Percentiles rank a stretch among this genome's conserved stretches.
phyloP scores from a whole-genome alignment of 92 coral and sea anemone species.

The Phymanthus crucifer region DNA sequence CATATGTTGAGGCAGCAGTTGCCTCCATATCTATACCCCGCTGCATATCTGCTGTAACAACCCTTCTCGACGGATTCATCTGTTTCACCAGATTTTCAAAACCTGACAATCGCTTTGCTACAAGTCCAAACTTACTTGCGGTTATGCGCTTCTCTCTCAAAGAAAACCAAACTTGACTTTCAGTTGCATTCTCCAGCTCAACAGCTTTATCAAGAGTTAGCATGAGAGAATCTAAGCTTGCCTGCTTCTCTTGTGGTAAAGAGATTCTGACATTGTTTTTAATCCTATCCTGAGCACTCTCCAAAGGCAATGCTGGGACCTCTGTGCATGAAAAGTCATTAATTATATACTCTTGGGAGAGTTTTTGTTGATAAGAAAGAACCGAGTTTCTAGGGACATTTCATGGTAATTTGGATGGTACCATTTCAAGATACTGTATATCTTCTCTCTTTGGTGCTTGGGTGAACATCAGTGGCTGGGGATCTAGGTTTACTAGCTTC shows the following conservation, averaged over 20 bases:
- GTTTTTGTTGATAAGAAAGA: constrained; percentile 61
- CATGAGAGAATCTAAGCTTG: constrained; percentile 9
- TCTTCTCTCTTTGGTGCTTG: constrained; percentile 17
- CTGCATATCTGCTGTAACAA: constrained; percentile 54
- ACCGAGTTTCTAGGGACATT: constrained; percentile 39
- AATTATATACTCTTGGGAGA: constrained; percentile 53
- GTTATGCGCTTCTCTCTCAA: constrained; percentile 14
- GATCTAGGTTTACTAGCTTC: constrained; percentile 18
- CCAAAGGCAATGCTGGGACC: constrained; percentile 45
- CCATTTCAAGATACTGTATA: constrained; percentile 5
- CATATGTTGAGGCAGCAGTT: constrained; percentile 52
- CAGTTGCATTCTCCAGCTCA: constrained; percentile 10
- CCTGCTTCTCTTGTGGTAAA: constrained; percentile 6
- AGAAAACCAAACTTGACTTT: constrained; percentile 3
- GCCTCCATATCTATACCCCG: constrained; percentile 50
- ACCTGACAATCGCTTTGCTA: constrained; percentile 40
- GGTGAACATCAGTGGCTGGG: constrained; percentile 24
- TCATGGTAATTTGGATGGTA: constrained; percentile 44
- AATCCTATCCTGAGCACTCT: not conserved
- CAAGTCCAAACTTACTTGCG: constrained; percentile 56
- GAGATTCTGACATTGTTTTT: not conserved
- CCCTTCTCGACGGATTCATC: constrained; percentile 46
- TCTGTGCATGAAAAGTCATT: constrained; percentile 43
- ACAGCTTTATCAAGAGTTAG: constrained; percentile 2
- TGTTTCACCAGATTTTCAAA: constrained; percentile 52